Evolutionary conservation across 2,888 invertebrate species (phyloP), one percentile per base, ranked within the genome.

Genomic region (Scrobipalpa costella): DNA sequence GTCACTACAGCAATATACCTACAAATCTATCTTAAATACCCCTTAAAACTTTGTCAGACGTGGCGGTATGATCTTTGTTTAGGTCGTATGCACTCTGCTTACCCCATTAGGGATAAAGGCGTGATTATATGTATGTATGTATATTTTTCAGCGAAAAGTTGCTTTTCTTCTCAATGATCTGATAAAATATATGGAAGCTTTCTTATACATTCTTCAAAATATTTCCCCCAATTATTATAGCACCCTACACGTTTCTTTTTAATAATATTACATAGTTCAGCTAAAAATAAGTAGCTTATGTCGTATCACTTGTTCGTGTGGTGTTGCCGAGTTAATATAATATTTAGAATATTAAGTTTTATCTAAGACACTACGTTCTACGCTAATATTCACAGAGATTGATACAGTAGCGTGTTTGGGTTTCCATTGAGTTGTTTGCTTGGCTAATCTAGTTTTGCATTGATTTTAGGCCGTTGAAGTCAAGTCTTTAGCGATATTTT

Each of bases 351-450:
- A 88, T 90, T 85, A 83, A 80, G 78, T 82, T 84, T 84, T 84
- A 86, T 83, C 90, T 90, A 90, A 89, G 85, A 88, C 89, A 89
- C 90, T 90, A 90, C 89, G 64, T 75, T 76, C 90, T 89, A 90
- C 89, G 77, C 88, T 90, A 89, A 79, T 90, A 90, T 90, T 90
- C 90, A 90, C 90, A 90, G 86, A 86, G 85, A 86, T 84, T 81
- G 86, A 86, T 87, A 86, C 83, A 84, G 78, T 61, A 50, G 49
- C 27, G 57, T 8, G 58, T 38, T 62, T 62, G 57, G 57, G 63
- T 57, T 63, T 57, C 57, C 62, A 63, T 36, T 63, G n/a, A 36
- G 44, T 44, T 11, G 2, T 40, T 2, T 34, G n/a, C 33, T 55
- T 55, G 15, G 36, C 57, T 17, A 36, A 36, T 36, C 36, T 34